These are phyloP conservation scores for Myotis brandtii DNA, from an alignment of 2,113 vertebrate species.

Conservation along the genomic window DNA sequence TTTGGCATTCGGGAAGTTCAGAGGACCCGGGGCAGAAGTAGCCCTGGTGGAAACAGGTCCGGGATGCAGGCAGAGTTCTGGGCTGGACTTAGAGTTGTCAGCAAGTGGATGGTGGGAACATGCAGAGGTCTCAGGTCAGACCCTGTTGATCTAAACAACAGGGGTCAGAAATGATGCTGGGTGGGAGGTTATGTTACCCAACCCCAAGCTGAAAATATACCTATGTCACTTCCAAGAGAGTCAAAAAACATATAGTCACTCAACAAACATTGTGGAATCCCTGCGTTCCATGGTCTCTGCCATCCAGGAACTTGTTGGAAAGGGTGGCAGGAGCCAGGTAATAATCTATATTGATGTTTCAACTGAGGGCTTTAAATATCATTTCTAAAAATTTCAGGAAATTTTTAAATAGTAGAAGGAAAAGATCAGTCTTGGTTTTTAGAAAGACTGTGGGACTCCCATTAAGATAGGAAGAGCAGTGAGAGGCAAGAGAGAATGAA, in stretches of 20 bases:
- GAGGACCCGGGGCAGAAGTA: background rate
- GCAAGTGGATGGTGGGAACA: background rate
- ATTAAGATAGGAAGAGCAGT: background rate
- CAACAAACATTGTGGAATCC: background rate
- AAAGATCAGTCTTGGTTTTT: background rate
- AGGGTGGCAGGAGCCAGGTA: background rate
- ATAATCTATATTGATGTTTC: background rate
- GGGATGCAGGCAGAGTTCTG: background rate
- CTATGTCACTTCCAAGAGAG: background rate
- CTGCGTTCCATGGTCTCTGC: background rate
- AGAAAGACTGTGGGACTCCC: background rate
- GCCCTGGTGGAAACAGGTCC: background rate
- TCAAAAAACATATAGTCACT: background rate
- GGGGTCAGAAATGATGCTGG: background rate
- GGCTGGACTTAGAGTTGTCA: background rate
- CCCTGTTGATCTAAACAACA: background rate
- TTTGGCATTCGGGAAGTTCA: background rate
- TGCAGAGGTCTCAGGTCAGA: background rate
- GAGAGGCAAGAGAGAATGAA: background rate
- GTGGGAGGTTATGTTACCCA: background rate
- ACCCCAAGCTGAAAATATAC: background rate
- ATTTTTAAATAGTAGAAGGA: background rate
- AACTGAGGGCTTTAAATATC: constrained; percentile 5
- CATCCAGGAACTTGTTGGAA: background rate
- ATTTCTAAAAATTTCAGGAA: background rate